phyloP scores from a whole-genome alignment of 1,140 invertebrate species.

The Heliconius eleuchia region DNA sequence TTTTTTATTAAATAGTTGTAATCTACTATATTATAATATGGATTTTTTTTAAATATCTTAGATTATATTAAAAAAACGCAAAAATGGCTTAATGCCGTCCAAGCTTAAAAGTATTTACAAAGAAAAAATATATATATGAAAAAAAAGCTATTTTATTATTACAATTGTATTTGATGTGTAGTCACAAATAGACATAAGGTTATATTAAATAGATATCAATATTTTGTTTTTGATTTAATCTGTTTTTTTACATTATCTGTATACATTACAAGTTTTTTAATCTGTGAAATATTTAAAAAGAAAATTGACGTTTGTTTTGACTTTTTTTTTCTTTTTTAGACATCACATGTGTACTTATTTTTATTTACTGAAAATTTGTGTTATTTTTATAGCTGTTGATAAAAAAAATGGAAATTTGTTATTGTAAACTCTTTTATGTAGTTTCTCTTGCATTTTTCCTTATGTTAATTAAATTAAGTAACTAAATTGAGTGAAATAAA shows the following conservation, averaged over 20 bases:
- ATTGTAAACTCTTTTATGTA: neutral
- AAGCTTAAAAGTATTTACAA: constrained; percentile 7
- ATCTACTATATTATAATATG: no score
- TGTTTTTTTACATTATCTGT: neutral
- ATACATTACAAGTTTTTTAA: neutral
- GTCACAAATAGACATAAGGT: neutral
- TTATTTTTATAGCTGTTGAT: neutral
- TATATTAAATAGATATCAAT: neutral
- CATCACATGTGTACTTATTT: constrained; percentile 8
- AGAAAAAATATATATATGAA: neutral
- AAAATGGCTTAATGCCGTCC: constrained; percentile 1
- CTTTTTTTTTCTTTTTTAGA: neutral
- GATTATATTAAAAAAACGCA: no score
- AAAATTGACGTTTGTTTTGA: neutral
- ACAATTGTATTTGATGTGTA: constrained; percentile 2
- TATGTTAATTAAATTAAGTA: neutral
- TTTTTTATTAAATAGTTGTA: neutral
- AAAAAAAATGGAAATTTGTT: neutral
- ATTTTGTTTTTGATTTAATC: neutral
- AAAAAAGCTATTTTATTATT: constrained; percentile 3
- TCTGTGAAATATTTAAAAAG: neutral
- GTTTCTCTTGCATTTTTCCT: neutral
- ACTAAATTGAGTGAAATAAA: constrained; percentile 11
- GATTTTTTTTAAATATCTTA: no score
- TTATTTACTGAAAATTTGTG: neutral